Conservation (phyloP, 2,888 invertebrate genomes). For the Pollenia griseotomentosa region DNA sequence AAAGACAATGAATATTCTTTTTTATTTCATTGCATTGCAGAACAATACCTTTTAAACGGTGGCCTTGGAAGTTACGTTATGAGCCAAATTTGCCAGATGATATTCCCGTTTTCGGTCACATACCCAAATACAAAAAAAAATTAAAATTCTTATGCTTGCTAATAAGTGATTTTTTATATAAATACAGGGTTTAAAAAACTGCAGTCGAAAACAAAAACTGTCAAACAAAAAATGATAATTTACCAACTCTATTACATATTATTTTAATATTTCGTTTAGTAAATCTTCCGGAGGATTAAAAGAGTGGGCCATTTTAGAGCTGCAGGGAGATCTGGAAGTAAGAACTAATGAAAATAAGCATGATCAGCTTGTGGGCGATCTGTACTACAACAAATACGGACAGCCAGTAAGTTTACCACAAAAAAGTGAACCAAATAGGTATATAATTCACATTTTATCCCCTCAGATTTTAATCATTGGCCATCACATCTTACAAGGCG, state of each 20-base stretch:
- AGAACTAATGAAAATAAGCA: slow-evolving; percentile 86
- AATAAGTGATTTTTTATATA: no score
- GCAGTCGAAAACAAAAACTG: no score
- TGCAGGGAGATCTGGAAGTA: slow-evolving; percentile 94
- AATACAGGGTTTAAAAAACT: no score
- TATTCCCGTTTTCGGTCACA: no score
- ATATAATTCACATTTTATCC: not conserved
- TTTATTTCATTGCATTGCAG: no score
- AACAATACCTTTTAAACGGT: no score
- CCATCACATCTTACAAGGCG: slow-evolving; percentile 95
- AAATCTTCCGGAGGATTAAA: slow-evolving; percentile 66
- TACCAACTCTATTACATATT: not conserved
- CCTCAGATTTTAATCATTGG: slow-evolving; percentile 91
- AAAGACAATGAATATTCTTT: no score
- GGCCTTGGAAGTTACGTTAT: no score
- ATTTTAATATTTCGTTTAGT: slow-evolving; percentile 52
- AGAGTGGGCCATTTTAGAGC: slow-evolving; percentile 94
- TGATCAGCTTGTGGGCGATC: slow-evolving; percentile 92
- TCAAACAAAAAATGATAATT: no score
- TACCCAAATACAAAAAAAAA: no score
- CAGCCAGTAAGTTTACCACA: slow-evolving; percentile 86
- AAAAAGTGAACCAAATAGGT: not conserved
- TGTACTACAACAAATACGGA: slow-evolving; percentile 91
- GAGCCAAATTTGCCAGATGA: no score
- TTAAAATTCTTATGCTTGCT: no score